Base-by-base conservation (phyloP, 2,797 vertebrate genomes). In the Pyrocephalus nanus region DNA sequence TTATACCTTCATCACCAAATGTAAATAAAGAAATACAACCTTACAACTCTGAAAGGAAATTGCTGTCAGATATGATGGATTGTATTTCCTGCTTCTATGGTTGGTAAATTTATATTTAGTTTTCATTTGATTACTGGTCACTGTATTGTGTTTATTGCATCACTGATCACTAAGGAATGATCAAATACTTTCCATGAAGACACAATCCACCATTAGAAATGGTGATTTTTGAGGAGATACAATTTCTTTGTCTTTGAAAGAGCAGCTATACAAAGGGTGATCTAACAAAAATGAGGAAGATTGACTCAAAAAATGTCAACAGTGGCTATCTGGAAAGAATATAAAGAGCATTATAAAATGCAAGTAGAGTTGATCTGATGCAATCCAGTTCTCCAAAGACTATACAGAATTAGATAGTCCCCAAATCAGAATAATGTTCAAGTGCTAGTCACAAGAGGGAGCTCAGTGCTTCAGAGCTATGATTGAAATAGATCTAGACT, bases 401-500 rank as follows among this genome's bases (percentile, higher is more conserved):
- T 36, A 40, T 55, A 60, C 2, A 73, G 34, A 17, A 81, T 57
- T 57, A 9, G 34, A 6, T 71, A 80, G 55, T 69, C 30, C 48
- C 69, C 65, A 88, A 89, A 79, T 87, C 42, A 79, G 60, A 74
- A 87, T 72, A 96, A 70, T 45, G 73, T 97, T 96, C 90, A 93
- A 74, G 90, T 89, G 86, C 74, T 90, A 93, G 96, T 96, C 96
- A 97, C 96, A 95, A 96, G 96, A 96, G 95, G 96, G 96, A 97
- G 95, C 94, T 96, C 96, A 96, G 91, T 67, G 67, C 83, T 92
- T 86, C 92, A 88, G 25, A 81, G 71, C 92, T 90, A 67, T 92
- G 54, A 71, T 16, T 88, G 70, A 84, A 90, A 75, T 69, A 89
- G 19, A 43, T 74, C 12, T 61, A 30, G 40, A 54, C 21, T 54